A percentile compares a stretch with the other conserved stretches of the same genome.
Conservation (phyloP, 2,113 vertebrate genomes). For the Petrocephalus microphthalmus region DNA sequence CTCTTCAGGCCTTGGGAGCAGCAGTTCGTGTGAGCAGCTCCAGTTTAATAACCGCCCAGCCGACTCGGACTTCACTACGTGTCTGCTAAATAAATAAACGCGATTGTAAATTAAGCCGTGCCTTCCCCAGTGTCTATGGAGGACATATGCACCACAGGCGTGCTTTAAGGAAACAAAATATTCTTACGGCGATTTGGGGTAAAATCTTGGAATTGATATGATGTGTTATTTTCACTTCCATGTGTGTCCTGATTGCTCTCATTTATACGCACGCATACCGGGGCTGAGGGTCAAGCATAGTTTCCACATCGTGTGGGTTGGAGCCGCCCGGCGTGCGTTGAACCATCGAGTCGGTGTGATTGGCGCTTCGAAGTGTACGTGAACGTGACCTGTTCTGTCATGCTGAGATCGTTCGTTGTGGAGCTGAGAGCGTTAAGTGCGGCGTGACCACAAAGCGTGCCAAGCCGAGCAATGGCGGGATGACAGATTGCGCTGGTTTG, state of each 20-base stretch:
- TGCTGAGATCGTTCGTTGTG: neutral
- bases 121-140: neutral
- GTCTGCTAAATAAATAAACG: neutral
- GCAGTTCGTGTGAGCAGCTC: neutral
- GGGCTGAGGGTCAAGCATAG: neutral
- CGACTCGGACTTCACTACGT: neutral
- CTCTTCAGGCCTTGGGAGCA: neutral
- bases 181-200: neutral
- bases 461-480: neutral
- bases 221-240: neutral
- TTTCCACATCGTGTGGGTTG: neutral
- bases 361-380: neutral
- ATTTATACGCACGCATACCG: neutral
- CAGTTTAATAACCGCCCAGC: neutral
- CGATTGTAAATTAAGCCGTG: slow-evolving; percentile 21
- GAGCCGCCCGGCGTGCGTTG: neutral
- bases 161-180: slow-evolving; percentile 17
- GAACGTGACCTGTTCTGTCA: neutral
- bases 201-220: neutral
- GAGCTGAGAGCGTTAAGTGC: neutral
- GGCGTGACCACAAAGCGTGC: neutral
- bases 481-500: neutral
- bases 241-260: neutral
- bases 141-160: slow-evolving; percentile 15
- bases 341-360: neutral